These are phyloP conservation scores for Sebastes hopkinsi DNA, from an alignment of 2,797 vertebrate species.

Conservation along the genomic window DNA sequence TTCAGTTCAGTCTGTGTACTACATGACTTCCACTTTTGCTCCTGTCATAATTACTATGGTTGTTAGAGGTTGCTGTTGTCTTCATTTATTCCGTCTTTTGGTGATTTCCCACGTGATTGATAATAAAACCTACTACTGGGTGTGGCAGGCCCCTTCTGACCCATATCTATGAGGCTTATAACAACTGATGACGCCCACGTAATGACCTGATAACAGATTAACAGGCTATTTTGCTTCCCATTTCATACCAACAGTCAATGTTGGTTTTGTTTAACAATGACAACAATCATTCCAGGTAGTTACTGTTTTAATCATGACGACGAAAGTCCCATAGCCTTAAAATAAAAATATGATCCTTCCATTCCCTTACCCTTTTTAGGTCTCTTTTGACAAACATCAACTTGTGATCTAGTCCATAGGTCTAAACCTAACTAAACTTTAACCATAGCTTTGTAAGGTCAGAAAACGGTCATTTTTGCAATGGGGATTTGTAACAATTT, in stretches of 20 bases:
- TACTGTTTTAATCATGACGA: not conserved
- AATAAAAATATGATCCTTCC: not conserved
- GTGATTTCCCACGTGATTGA: too few species aligned
- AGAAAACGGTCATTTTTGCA: not conserved
- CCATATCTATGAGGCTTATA: too few species aligned
- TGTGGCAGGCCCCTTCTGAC: too few species aligned
- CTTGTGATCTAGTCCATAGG: too few species aligned
- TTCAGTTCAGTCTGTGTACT: too few species aligned
- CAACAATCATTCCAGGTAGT: not conserved
- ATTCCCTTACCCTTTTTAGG: not conserved
- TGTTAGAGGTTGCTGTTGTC: too few species aligned
- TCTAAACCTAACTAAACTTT: not conserved
- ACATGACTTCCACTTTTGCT: too few species aligned
- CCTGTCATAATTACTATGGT: too few species aligned
- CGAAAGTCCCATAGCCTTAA: not conserved
- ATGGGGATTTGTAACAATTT: not conserved
- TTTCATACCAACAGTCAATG: not conserved
- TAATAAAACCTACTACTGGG: too few species aligned
- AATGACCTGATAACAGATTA: too few species aligned
- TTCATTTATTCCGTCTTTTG: not conserved
- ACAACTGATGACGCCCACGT: too few species aligned
- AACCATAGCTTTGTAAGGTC: not conserved
- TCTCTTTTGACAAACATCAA: too few species aligned
- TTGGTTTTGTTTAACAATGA: not conserved
- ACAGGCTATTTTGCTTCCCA: not conserved